Percentiles rank a stretch among this genome's conserved stretches.
Conservation (phyloP, 37 sponge, comb jelly and placozoan genomes). For the Eunapius fragilis region DNA sequence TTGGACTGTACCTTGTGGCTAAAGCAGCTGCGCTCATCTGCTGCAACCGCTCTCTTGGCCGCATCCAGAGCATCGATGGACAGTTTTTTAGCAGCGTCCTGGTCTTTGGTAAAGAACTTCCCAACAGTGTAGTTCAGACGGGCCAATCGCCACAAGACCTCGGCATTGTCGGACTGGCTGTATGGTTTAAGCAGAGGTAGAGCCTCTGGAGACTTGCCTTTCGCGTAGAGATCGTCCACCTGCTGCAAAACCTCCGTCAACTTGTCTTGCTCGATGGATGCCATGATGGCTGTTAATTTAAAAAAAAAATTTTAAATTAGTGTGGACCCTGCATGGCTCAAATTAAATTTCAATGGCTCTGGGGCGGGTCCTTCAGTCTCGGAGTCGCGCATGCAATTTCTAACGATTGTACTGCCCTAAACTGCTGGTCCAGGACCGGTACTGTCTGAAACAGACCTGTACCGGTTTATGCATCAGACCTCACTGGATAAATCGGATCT, state of each 20-base stretch:
- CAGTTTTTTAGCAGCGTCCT: slow-evolving; percentile 24
- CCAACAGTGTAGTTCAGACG: slow-evolving; percentile 39
- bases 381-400: too few species aligned
- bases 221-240: slow-evolving; percentile 46
- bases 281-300: background rate
- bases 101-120: slow-evolving; percentile 32
- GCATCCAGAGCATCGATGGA: slow-evolving; percentile 25
- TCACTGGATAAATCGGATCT: too few species aligned
- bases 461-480: too few species aligned
- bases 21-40: slow-evolving; percentile 24
- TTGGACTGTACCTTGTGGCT: slow-evolving; percentile 44
- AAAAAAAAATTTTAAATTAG: background rate
- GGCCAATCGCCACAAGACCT: slow-evolving; percentile 61
- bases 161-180: background rate
- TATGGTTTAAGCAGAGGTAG: slow-evolving; percentile 32
- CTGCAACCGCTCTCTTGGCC: slow-evolving; percentile 38
- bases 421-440: too few species aligned
- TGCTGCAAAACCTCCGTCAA: background rate
- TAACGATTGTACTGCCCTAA: too few species aligned
- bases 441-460: too few species aligned
- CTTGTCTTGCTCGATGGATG: background rate
- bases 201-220: slow-evolving; percentile 46
- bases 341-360: too few species aligned
- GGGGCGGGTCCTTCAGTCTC: too few species aligned
- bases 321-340: too few species aligned